phyloP scores from a whole-genome alignment of 1,140 invertebrate genomes.

The Papilio aristodemus region DNA sequence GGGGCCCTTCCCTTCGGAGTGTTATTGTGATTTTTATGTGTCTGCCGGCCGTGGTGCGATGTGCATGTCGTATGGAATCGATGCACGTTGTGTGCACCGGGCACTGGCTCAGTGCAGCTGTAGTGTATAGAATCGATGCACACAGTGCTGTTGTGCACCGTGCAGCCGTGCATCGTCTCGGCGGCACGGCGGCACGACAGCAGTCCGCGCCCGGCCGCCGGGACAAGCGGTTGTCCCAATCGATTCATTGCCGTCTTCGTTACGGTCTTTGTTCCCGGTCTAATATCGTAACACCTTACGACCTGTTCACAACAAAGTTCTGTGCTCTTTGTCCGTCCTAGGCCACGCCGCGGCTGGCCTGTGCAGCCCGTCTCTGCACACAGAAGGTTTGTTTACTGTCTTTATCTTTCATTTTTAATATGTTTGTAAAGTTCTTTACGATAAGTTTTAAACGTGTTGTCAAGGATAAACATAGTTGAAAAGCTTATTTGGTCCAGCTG shows the following conservation, averaged over 20 bases:
- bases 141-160: slow-evolving; percentile 40
- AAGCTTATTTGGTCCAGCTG: not conserved
- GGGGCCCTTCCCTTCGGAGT: slow-evolving; percentile 33
- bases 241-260: slow-evolving; percentile 39
- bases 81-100: slow-evolving; percentile 29
- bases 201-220: slow-evolving; percentile 42
- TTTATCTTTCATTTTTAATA: not conserved
- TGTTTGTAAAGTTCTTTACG: not conserved
- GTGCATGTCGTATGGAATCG: not conserved
- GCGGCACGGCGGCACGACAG: slow-evolving; percentile 12
- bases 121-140: slow-evolving; percentile 42
- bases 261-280: slow-evolving; percentile 40
- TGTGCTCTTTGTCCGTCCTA: slow-evolving; percentile 18
- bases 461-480: not conserved
- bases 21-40: slow-evolving; percentile 51
- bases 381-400: slow-evolving; percentile 15
- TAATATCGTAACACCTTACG: slow-evolving; percentile 32
- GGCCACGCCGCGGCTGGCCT: not conserved
- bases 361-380: not conserved
- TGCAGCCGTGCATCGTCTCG: slow-evolving; percentile 41
- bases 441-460: not conserved
- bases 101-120: slow-evolving; percentile 22
- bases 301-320: slow-evolving; percentile 17
- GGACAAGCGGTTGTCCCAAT: slow-evolving; percentile 42
- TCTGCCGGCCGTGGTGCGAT: slow-evolving; percentile 40